phyloP scores from a whole-genome alignment of 2,797 vertebrate species.

The Allobates femoralis region DNA sequence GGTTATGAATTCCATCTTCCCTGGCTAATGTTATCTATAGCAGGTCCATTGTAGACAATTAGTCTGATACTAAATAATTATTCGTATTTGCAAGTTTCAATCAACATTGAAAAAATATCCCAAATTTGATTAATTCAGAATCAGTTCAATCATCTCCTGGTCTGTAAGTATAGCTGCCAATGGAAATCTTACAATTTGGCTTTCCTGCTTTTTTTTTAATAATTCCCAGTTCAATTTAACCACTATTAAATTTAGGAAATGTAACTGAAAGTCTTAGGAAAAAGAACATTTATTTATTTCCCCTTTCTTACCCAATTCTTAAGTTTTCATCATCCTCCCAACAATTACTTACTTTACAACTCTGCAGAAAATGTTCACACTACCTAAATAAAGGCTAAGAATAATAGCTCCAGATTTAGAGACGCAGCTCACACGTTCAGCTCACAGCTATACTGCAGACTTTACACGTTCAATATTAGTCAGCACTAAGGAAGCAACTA shows the following conservation, averaged over 20 bases:
- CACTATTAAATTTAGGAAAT: not conserved
- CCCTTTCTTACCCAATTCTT: not conserved
- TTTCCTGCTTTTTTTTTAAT: not conserved
- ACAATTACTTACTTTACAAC: slow-evolving; percentile 25
- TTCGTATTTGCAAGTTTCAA: no score
- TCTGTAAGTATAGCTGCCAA: no score
- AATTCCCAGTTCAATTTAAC: not conserved
- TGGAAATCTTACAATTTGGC: not conserved
- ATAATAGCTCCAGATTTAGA: slow-evolving; percentile 31
- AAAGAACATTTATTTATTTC: not conserved
- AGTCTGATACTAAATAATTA: no score
- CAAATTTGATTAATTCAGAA: no score
- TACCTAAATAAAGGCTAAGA: slow-evolving; percentile 31
- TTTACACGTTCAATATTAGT: slow-evolving; percentile 38
- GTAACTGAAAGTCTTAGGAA: not conserved
- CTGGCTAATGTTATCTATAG: no score
- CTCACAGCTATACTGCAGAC: slow-evolving; percentile 15
- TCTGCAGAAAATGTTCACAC: slow-evolving; percentile 7
- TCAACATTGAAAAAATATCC: no score
- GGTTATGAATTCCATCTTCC: no score
- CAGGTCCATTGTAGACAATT: no score
- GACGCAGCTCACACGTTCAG: slow-evolving; percentile 5
- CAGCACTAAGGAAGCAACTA: slow-evolving; percentile 39
- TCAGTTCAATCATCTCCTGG: no score
- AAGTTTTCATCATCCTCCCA: not conserved